Conservation (phyloP, 1,140 invertebrate species). For the Calephelis virginiensis region DNA sequence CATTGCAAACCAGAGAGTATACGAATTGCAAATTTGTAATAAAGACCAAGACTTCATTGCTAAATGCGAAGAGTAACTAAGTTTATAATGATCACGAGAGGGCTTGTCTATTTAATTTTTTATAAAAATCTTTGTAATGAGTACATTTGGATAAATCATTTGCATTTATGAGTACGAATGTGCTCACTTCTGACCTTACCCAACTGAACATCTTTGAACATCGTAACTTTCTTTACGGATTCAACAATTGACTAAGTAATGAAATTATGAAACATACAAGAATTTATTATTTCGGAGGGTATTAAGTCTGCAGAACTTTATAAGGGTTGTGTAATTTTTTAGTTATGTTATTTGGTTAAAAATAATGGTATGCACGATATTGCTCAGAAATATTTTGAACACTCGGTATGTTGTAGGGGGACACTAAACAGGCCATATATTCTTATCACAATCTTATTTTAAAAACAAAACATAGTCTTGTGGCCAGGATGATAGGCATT, state of each 20-base stretch:
- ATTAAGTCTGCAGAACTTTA: neutral
- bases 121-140: conserved; percentile 31
- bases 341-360: too few relatives aligned
- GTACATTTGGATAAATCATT: conserved; percentile 45
- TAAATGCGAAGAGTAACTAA: neutral
- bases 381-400: too few relatives aligned
- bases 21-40: too few relatives aligned
- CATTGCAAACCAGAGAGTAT: too few relatives aligned
- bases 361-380: too few relatives aligned
- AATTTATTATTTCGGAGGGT: conserved; percentile 1
- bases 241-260: conserved; percentile 16
- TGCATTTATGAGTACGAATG: conserved; percentile 37
- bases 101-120: neutral
- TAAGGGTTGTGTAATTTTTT: neutral
- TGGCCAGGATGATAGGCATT: too few relatives aligned
- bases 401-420: too few relatives aligned
- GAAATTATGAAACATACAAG: conserved; percentile 3
- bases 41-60: too few relatives aligned
- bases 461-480: too few relatives aligned
- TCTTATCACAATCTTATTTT: too few relatives aligned
- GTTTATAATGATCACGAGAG: neutral
- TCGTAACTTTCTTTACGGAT: conserved; percentile 37
- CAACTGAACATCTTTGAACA: conserved; percentile 38
- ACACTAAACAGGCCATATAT: too few relatives aligned
- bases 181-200: conserved; percentile 43